Evolutionary conservation across 2,888 invertebrate species (phyloP).

Genomic region (Diabrotica balteata): DNA sequence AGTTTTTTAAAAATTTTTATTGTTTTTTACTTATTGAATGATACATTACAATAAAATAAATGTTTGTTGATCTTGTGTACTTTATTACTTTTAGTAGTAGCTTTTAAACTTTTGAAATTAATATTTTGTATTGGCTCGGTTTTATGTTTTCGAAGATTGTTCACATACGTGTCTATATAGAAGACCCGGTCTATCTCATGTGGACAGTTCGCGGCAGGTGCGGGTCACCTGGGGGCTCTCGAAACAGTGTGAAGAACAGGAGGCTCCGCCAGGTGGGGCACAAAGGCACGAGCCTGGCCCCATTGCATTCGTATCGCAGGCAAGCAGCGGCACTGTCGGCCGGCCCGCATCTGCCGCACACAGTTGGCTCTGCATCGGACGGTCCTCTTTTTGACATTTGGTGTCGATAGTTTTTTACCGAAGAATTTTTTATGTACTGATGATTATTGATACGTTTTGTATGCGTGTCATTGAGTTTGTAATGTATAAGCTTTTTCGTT

Average conservation of each 20-base stretch:
- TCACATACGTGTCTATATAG: neutral
- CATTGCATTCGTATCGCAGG: constrained; percentile 15
- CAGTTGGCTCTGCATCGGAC: constrained; percentile 42
- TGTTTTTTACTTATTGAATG: no score
- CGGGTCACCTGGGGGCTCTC: constrained; percentile 53
- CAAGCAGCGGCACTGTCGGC: constrained; percentile 19
- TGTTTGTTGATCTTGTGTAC: neutral
- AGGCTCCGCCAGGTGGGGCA: constrained; percentile 49
- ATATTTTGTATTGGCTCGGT: no score
- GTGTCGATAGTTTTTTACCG: constrained; percentile 19
- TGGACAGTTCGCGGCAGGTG: constrained; percentile 47
- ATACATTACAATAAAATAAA: no score
- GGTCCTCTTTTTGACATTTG: constrained; percentile 48
- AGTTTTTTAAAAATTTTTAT: no score
- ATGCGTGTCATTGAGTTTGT: no score
- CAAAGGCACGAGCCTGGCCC: constrained; percentile 45
- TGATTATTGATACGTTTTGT: neutral
- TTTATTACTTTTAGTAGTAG: no score
- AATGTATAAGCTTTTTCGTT: no score
- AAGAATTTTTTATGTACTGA: neutral
- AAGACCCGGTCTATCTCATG: constrained; percentile 5
- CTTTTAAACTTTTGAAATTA: no score
- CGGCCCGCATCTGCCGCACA: constrained; percentile 50
- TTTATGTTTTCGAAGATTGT: neutral
- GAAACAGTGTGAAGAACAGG: constrained; percentile 42